These are phyloP conservation scores for Paramormyrops kingsleyae DNA, from an alignment of 2,113 vertebrate species.

Conservation along the genomic window DNA sequence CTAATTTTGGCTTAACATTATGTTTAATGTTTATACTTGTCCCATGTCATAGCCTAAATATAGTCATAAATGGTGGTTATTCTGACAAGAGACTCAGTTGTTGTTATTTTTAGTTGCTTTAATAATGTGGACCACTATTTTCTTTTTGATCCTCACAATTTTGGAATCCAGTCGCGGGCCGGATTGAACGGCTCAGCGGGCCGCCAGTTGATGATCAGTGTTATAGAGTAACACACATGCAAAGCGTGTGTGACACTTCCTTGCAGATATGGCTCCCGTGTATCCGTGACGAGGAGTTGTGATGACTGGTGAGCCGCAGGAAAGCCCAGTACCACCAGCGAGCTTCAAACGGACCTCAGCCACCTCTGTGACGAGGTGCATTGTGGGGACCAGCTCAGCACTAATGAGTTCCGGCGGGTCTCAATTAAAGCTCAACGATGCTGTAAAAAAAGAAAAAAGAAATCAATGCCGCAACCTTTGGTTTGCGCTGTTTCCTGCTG, in stretches of 20 bases:
- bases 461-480: constrained; percentile 3
- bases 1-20: too few relatives aligned
- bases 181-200: too few relatives aligned
- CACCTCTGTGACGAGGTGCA: not conserved
- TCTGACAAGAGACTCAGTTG: too few relatives aligned
- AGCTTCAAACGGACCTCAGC: not conserved
- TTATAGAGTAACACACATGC: not conserved
- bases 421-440: not conserved
- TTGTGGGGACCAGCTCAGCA: not conserved
- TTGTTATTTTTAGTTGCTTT: too few relatives aligned
- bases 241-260: not conserved
- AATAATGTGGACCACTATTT: too few relatives aligned
- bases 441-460: not conserved
- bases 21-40: too few relatives aligned
- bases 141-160: too few relatives aligned
- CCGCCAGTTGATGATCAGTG: too few relatives aligned
- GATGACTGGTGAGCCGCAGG: not conserved
- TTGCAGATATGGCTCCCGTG: not conserved
- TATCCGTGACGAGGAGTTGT: not conserved
- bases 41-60: too few relatives aligned
- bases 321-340: not conserved
- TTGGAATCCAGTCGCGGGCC: too few relatives aligned
- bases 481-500: constrained; percentile 13
- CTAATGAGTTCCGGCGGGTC: constrained; percentile 6
- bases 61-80: too few relatives aligned